Percentiles rank a stretch among this genome's conserved stretches.
These are phyloP conservation scores for Erebia palarica DNA, from an alignment of 2,888 invertebrate species.

Conservation along the genomic window DNA sequence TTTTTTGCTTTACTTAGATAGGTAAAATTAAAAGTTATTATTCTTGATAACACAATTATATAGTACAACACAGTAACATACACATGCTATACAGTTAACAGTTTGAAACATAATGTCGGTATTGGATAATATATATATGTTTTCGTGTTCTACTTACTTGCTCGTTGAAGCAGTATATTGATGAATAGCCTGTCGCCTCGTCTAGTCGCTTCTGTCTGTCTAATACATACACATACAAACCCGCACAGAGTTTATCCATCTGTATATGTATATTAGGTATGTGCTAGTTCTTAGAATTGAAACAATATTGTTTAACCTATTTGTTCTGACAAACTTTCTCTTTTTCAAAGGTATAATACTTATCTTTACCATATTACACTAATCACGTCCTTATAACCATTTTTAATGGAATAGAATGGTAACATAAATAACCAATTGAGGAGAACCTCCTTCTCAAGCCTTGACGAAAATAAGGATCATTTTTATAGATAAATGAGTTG, in stretches of 20 bases:
- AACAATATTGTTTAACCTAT: background rate
- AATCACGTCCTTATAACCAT: no score
- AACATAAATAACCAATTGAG: no score
- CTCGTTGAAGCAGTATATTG: conserved; percentile 58
- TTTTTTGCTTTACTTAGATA: conserved; percentile 14
- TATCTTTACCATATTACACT: no score
- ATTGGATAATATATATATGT: conserved; percentile 27
- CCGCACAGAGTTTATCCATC: background rate
- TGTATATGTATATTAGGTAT: background rate
- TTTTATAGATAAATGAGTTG: background rate
- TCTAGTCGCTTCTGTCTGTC: conserved; percentile 63
- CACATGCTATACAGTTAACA: no score
- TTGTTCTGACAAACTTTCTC: conserved; percentile 1
- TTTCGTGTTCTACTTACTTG: conserved; percentile 48
- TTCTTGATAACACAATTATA: conserved; percentile 45
- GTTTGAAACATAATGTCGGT: no score
- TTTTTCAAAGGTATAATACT: background rate
- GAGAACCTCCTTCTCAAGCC: background rate
- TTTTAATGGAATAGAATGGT: no score
- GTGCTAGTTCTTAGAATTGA: conserved; percentile 46
- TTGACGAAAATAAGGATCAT: background rate
- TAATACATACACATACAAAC: conserved; percentile 43
- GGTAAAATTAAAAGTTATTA: conserved; percentile 21
- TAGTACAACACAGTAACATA: no score
- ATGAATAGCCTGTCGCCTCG: conserved; percentile 67